Percentiles rank a stretch among this genome's conserved stretches.
These are phyloP conservation scores for Cisticola juncidis DNA, from an alignment of 2,113 vertebrate genomes.

Conservation along the genomic window DNA sequence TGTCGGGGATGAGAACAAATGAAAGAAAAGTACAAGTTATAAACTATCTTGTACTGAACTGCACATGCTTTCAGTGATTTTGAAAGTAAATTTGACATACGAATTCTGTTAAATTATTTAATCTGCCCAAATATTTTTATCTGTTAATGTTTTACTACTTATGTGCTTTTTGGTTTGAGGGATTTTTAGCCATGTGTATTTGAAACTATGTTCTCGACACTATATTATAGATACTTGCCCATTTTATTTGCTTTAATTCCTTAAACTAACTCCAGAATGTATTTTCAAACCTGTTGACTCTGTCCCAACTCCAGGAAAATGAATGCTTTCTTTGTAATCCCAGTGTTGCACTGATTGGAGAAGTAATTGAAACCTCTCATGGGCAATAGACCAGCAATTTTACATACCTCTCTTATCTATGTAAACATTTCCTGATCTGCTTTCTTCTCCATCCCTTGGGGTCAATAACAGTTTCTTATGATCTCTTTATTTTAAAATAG, in stretches of 20 bases:
- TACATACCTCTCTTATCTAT: conserved; percentile 53
- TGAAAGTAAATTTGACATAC: conserved; percentile 17
- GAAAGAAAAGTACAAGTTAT: not conserved
- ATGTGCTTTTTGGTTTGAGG: not conserved
- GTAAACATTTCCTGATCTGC: conserved; percentile 49
- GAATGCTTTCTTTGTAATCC: conserved; percentile 3
- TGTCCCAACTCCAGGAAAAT: conserved; percentile 5
- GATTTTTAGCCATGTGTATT: not conserved
- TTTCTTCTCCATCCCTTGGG: conserved; percentile 27
- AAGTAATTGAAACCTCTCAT: conserved; percentile 40
- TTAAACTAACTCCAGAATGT: conserved; percentile 34
- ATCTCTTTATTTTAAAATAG: conserved; percentile 30
- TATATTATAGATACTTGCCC: conserved; percentile 4
- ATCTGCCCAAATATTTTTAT: conserved; percentile 11
- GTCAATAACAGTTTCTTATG: conserved; percentile 7
- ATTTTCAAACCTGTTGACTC: conserved; percentile 28
- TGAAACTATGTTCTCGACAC: not conserved
- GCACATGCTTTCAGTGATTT: not conserved
- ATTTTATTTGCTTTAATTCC: conserved; percentile 55
- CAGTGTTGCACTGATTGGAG: not conserved
- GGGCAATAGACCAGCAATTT: conserved; percentile 6
- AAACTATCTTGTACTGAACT: not conserved
- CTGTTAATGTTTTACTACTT: not conserved
- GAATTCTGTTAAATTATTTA: conserved; percentile 18
- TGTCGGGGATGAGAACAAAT: not conserved